Evolutionary conservation across 2,888 invertebrate species (phyloP).

Genomic region (Heliconius charithonia): DNA sequence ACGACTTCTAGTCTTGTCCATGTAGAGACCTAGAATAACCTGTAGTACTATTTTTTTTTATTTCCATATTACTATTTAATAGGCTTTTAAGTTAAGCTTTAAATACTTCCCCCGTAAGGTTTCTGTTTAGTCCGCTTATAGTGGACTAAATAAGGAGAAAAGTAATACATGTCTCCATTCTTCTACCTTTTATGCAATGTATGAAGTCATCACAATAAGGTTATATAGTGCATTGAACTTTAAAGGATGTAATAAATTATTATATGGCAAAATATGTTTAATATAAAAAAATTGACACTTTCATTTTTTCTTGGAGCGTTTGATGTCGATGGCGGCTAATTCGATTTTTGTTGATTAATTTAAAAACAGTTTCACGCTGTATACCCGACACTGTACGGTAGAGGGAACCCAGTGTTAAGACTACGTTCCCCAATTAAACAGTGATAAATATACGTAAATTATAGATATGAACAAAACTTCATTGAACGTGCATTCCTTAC

Average conservation of each 20-base stretch:
- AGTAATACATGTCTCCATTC: neutral
- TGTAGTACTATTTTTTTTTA: constrained; percentile 19
- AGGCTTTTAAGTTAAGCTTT: constrained; percentile 25
- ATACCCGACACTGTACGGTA: too few species aligned
- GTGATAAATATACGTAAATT: too few species aligned
- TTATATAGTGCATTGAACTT: constrained; percentile 16
- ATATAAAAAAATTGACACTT: neutral
- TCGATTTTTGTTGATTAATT: too few species aligned
- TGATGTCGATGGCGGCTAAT: neutral
- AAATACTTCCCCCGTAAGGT: constrained; percentile 26
- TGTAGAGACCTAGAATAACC: constrained; percentile 10
- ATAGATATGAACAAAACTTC: too few species aligned
- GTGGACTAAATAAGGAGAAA: constrained; percentile 1
- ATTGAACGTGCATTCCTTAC: neutral
- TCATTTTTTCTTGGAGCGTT: neutral
- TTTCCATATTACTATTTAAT: constrained; percentile 29
- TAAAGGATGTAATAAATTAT: neutral
- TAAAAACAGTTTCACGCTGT: too few species aligned
- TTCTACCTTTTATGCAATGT: constrained; percentile 19
- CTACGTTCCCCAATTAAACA: too few species aligned
- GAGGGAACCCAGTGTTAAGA: too few species aligned
- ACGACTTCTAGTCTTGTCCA: constrained; percentile 17
- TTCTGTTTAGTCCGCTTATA: constrained; percentile 22
- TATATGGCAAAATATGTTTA: neutral
- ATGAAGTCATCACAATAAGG: neutral